phyloP scores from a whole-genome alignment of 2,888 invertebrate genomes.

The Drosophila multiciliata region DNA sequence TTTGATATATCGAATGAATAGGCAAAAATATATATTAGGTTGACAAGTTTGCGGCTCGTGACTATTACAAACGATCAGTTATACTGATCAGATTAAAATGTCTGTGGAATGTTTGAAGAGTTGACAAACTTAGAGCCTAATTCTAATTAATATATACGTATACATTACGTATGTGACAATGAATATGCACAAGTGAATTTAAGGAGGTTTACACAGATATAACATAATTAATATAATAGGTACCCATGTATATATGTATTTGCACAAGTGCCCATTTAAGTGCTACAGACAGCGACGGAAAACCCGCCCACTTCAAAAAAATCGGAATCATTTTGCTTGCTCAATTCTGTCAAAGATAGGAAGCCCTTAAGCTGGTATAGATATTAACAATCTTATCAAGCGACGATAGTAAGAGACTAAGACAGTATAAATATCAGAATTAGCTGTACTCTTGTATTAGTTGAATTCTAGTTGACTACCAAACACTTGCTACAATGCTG shows the following conservation, averaged over 20 bases:
- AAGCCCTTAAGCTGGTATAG: slow-evolving; percentile 7
- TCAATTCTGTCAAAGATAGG: slow-evolving; percentile 24
- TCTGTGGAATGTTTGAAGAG: not conserved
- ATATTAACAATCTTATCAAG: slow-evolving; percentile 54
- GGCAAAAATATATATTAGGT: not conserved
- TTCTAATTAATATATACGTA: not conserved
- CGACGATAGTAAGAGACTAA: slow-evolving; percentile 1
- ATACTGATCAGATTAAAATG: slow-evolving; percentile 16
- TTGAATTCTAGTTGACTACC: slow-evolving; percentile 61
- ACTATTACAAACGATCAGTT: slow-evolving; percentile 1
- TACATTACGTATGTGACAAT: not conserved
- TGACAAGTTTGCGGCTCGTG: not conserved
- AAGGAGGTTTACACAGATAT: not conserved
- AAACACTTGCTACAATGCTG: slow-evolving; percentile 50
- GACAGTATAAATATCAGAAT: slow-evolving; percentile 45
- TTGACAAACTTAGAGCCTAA: slow-evolving; percentile 3
- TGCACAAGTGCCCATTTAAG: not conserved
- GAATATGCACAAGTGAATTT: not conserved
- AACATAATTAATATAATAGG: not conserved
- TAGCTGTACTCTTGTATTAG: slow-evolving; percentile 40
- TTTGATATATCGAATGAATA: not conserved
- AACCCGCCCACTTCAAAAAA: slow-evolving; percentile 7
- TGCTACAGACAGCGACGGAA: slow-evolving; percentile 4
- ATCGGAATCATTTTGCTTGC: not conserved
- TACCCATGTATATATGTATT: not conserved